phyloP scores from a whole-genome alignment of 1,140 invertebrate species.

The Saccostrea echinata region DNA sequence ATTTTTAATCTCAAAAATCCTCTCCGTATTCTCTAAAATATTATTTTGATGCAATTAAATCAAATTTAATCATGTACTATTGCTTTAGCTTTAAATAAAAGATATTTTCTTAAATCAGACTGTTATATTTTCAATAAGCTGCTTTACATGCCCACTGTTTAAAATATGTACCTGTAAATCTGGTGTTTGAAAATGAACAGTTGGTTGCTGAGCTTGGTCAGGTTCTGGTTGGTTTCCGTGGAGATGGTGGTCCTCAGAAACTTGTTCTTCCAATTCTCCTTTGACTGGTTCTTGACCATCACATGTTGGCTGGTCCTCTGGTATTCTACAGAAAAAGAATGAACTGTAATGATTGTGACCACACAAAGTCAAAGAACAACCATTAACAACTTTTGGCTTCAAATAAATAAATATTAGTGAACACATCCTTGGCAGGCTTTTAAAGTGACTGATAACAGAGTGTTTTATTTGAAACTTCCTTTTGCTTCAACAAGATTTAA shows the following conservation, averaged over 20 bases:
- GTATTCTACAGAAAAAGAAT: background rate
- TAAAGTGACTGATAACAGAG: conserved; percentile 3
- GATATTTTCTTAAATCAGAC: background rate
- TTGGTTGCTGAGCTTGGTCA: conserved; percentile 17
- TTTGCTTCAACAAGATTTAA: conserved; percentile 21
- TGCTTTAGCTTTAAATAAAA: too few relatives aligned
- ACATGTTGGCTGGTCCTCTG: background rate
- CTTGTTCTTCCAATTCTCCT: background rate
- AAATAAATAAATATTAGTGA: background rate
- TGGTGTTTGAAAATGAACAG: conserved; percentile 18
- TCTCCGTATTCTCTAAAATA: background rate
- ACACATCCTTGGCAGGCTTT: background rate
- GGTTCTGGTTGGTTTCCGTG: background rate
- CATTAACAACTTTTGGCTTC: background rate
- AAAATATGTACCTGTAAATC: background rate
- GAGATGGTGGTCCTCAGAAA: background rate
- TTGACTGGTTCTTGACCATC: background rate
- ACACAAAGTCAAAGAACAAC: background rate
- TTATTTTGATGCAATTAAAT: background rate
- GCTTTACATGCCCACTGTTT: background rate
- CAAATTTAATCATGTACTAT: background rate
- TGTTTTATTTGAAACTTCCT: conserved; percentile 6
- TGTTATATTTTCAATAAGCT: background rate
- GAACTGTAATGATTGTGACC: background rate
- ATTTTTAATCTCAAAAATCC: background rate